Percentiles rank a stretch among this genome's conserved stretches.
phyloP scores from a whole-genome alignment of 2,888 invertebrate species.

The Drosophila prolongata region DNA sequence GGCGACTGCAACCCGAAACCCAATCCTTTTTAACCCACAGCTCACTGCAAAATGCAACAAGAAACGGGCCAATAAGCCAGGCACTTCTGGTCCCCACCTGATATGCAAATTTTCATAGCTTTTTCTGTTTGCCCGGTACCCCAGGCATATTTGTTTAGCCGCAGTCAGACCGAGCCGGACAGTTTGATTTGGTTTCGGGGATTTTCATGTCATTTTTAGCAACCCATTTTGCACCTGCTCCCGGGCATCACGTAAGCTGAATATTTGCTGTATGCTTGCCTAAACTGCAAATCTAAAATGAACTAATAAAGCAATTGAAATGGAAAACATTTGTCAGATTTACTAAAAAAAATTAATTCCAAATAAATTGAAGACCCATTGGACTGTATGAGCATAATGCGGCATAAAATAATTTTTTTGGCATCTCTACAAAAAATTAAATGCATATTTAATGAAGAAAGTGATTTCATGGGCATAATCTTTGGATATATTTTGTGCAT shows the following conservation, averaged over 20 bases:
- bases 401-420: conserved; percentile 7
- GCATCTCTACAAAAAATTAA: background rate
- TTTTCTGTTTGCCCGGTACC: conserved; percentile 53
- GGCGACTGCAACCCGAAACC: conserved; percentile 12
- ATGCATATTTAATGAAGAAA: conserved; percentile 12
- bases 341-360: conserved; percentile 14
- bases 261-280: conserved; percentile 46
- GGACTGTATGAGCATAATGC: conserved; percentile 7
- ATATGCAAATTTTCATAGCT: conserved; percentile 68
- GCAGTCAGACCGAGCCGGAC: conserved; percentile 7
- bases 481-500: background rate
- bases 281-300: conserved; percentile 33
- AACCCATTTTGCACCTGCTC: conserved; percentile 11
- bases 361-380: conserved; percentile 28
- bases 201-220: conserved; percentile 32
- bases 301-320: conserved; percentile 57
- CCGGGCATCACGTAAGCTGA: conserved; percentile 28
- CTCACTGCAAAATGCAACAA: conserved; percentile 53
- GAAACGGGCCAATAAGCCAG: conserved; percentile 45
- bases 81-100: conserved; percentile 27
- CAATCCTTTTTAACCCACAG: background rate
- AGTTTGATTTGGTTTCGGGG: conserved; percentile 19
- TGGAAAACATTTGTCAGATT: conserved; percentile 18
- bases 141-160: conserved; percentile 45
- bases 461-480: conserved; percentile 20